These are phyloP conservation scores for Drosophila sulfurigaster DNA, from an alignment of 1,140 invertebrate genomes.

Conservation along the genomic window DNA sequence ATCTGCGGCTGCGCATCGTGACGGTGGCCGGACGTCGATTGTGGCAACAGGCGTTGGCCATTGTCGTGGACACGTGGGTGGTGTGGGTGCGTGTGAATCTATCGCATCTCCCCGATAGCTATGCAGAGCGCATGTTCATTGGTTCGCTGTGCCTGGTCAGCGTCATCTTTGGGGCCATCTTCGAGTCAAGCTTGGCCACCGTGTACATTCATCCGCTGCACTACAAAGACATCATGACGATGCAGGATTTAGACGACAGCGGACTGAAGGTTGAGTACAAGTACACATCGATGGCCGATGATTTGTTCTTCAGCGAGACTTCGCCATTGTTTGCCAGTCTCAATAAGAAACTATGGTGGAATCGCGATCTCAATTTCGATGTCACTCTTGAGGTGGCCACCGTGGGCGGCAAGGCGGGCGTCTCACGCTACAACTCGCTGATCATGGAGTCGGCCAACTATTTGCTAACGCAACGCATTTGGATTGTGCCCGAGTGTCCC, in stretches of 20 bases:
- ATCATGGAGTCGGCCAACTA: slow-evolving; percentile 67
- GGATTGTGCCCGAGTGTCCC: slow-evolving; percentile 81
- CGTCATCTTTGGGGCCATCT: slow-evolving; percentile 81
- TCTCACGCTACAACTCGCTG: slow-evolving; percentile 66
- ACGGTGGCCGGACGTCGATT: slow-evolving; percentile 1
- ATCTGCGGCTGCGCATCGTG: slow-evolving; percentile 60
- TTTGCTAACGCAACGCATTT: slow-evolving; percentile 55
- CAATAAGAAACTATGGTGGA: slow-evolving; percentile 74
- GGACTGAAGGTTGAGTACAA: slow-evolving; percentile 79
- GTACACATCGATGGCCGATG: slow-evolving; percentile 81
- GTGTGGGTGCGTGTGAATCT: slow-evolving; percentile 76
- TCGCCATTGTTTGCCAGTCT: slow-evolving; percentile 72
- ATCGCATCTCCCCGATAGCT: slow-evolving; percentile 59
- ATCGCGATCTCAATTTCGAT: slow-evolving; percentile 62
- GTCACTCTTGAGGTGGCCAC: slow-evolving; percentile 66
- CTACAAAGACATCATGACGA: slow-evolving; percentile 84
- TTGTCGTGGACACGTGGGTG: slow-evolving; percentile 76
- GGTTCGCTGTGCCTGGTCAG: slow-evolving; percentile 80
- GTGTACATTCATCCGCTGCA: slow-evolving; percentile 82
- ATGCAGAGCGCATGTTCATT: slow-evolving; percentile 75
- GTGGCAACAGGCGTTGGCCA: slow-evolving; percentile 58
- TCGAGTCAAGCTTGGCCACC: slow-evolving; percentile 84
- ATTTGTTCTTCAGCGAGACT: slow-evolving; percentile 80
- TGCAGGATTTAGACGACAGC: slow-evolving; percentile 84
- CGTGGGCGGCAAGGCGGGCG: slow-evolving; percentile 65